Conservation (phyloP, 2,797 vertebrate genomes). For the Sandelia bainsii region DNA sequence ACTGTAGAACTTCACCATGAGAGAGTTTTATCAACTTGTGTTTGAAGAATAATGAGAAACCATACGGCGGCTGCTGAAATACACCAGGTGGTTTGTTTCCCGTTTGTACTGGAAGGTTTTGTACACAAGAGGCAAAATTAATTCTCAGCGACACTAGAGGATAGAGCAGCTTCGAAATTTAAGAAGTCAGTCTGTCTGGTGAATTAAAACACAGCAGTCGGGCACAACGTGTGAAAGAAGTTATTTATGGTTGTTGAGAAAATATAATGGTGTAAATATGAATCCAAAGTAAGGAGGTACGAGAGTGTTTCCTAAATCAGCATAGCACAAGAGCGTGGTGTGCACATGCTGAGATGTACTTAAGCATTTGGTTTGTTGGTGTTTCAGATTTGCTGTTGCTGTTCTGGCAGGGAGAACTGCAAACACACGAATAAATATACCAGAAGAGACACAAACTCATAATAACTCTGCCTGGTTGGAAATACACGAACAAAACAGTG, state of each 20-base stretch:
- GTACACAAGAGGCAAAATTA: slow-evolving; percentile 34
- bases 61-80: neutral
- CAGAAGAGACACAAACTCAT: slow-evolving; percentile 27
- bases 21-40: neutral
- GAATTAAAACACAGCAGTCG: slow-evolving; percentile 25
- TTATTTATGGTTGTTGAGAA: neutral
- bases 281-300: slow-evolving; percentile 9
- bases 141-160: slow-evolving; percentile 11
- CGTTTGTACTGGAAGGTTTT: slow-evolving; percentile 32
- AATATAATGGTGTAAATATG: slow-evolving; percentile 19
- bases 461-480: slow-evolving; percentile 30
- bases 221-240: neutral
- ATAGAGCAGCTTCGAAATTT: slow-evolving; percentile 12
- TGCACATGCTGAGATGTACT: slow-evolving; percentile 26
- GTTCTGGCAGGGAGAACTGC: slow-evolving; percentile 37
- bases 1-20: neutral
- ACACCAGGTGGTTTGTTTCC: slow-evolving; percentile 32
- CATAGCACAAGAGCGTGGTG: neutral
- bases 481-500: slow-evolving; percentile 1
- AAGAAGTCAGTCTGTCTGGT: slow-evolving; percentile 41
- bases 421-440: slow-evolving; percentile 53
- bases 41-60: slow-evolving; percentile 30
- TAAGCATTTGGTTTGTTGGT: slow-evolving; percentile 31
- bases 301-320: slow-evolving; percentile 26
- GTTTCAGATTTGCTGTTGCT: slow-evolving; percentile 41